Evolutionary conservation across 2,113 vertebrate genomes (phyloP).

Genomic region (Sprattus sprattus): DNA sequence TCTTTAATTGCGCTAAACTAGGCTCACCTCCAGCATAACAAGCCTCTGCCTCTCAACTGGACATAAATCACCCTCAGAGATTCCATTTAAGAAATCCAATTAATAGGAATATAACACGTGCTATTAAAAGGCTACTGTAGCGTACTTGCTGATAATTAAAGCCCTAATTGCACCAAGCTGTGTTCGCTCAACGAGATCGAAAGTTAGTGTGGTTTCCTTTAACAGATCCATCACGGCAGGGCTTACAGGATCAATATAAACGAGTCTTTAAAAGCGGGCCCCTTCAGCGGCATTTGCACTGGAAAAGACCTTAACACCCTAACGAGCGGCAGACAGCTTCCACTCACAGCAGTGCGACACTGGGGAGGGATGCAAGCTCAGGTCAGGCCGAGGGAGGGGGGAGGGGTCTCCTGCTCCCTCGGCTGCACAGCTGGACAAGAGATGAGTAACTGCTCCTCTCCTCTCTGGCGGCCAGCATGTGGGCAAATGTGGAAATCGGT

Average conservation of each 20-base stretch:
- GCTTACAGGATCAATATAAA: conserved; percentile 20
- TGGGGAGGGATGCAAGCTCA: no score
- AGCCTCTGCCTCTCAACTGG: not conserved
- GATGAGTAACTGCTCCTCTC: not conserved
- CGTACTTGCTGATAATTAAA: not conserved
- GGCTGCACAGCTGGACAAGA: not conserved
- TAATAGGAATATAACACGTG: not conserved
- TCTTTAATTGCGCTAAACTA: not conserved
- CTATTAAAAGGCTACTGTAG: conserved; percentile 2
- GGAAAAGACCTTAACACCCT: conserved; percentile 10
- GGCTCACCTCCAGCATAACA: not conserved
- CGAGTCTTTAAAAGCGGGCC: conserved; percentile 17
- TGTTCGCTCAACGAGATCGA: conserved; percentile 19
- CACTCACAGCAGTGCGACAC: not conserved
- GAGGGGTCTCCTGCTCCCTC: not conserved
- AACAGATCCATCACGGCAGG: not conserved
- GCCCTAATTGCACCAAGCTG: conserved; percentile 22
- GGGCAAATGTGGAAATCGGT: not conserved
- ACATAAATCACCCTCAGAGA: conserved; percentile 15
- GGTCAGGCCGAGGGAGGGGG: not conserved
- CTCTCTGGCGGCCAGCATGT: not conserved
- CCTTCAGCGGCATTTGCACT: conserved; percentile 26
- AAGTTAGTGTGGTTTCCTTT: conserved; percentile 21
- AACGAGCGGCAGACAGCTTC: not conserved
- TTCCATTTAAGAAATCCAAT: not conserved